Evolutionary conservation across 2,888 invertebrate genomes (phyloP), one percentile per base, ranked within the genome.

Genomic region (Anorthoa munda): DNA sequence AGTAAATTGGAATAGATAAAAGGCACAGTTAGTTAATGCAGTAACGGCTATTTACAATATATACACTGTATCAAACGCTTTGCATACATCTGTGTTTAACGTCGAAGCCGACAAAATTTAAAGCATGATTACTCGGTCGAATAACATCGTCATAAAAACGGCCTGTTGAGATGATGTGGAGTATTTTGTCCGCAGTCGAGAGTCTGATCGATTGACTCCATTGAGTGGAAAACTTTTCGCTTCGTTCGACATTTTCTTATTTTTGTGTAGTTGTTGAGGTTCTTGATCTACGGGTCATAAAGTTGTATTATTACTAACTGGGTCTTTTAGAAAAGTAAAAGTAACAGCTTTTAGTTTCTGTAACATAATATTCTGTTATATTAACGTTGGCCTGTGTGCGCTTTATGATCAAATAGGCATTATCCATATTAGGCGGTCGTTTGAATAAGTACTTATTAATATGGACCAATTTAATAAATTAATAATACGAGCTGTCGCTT

Each of bases 151-250:
- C 53, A 74, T 65, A 66, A 71, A 68, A 12, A 26, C n/a, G 31
- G 18, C 12, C 61, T 58, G 58, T 74, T 73, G 18, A 71, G 50
- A 71, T 68, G 58, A 70, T 66, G 63, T 67, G 48, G 11, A 78
- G 71, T 78, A 75, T 78, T 81, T 78, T 68, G 59, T 69, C 46
- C 21, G 56, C 48, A 55, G 51, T 61, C 72, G 23, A 55, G 21
- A 12, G 39, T 11, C 70, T 81, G 81, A 81, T 82, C 66, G 79
- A 81, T 82, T 58, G 75, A 61, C 46, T 70, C 53, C 51, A 75
- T 66, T 55, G 79, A 81, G 68, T 51, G 63, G 68, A 70, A 66
- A 55, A 68, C 39, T 68, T 66, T 75, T 56, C 66, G 58, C 61
- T 68, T 59, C n/a, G 21, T 4, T 51, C 60, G 65, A 67, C 64